Evolutionary conservation across 2,888 invertebrate genomes (phyloP).

Genomic region (Antitype chi): DNA sequence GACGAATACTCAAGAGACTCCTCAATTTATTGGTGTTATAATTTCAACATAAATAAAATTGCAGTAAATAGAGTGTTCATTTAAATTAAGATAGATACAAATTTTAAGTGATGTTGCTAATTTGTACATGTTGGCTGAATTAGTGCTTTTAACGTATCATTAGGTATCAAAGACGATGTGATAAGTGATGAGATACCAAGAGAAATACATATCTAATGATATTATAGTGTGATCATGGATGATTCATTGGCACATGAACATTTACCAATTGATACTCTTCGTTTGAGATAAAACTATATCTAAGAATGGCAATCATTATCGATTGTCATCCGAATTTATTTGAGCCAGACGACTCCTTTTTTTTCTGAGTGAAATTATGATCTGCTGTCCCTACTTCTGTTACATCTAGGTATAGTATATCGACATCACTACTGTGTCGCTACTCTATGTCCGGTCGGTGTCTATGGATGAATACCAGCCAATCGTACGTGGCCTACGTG

Average conservation of each 20-base stretch:
- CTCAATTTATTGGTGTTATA: conserved; percentile 21
- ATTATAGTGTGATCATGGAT: neutral
- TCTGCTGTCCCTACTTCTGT: neutral
- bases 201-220: neutral
- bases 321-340: neutral
- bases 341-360: neutral
- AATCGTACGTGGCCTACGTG: neutral
- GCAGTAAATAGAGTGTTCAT: conserved; percentile 4
- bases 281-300: neutral
- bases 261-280: neutral
- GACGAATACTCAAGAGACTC: neutral
- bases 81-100: conserved; percentile 29
- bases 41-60: conserved; percentile 14
- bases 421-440: conserved; percentile 1
- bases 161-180: conserved; percentile 23
- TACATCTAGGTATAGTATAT: neutral
- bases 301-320: neutral
- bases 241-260: conserved; percentile 31
- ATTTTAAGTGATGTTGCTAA: conserved; percentile 39
- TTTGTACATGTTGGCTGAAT: conserved; percentile 28
- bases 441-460: neutral
- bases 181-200: conserved; percentile 8
- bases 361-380: neutral
- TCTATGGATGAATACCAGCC: neutral
- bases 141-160: conserved; percentile 32